phyloP scores from a whole-genome alignment of 2,113 vertebrate species.

The Myiopsitta monachus region DNA sequence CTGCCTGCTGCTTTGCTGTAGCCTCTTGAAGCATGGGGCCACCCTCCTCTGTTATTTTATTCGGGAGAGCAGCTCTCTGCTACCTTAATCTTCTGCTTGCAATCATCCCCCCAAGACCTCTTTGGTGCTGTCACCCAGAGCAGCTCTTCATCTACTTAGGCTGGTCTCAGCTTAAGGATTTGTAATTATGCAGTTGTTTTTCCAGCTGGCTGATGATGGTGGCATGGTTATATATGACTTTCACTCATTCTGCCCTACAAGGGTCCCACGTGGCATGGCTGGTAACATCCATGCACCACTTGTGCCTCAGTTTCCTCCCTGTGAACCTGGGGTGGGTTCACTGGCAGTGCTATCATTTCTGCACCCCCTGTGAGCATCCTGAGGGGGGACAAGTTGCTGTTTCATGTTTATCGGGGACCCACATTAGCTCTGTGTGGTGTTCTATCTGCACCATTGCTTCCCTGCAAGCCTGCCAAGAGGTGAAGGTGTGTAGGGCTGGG shows the following conservation, averaged over 20 bases:
- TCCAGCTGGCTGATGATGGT: not conserved
- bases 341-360: not conserved
- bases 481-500: accelerated
- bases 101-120: no score
- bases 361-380: not conserved
- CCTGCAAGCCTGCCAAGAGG: not conserved
- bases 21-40: not conserved
- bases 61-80: not conserved
- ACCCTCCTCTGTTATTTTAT: not conserved
- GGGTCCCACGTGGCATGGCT: not conserved
- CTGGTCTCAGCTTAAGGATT: not conserved
- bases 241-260: not conserved
- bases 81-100: not conserved
- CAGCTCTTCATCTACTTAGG: not conserved
- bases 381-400: not conserved
- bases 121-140: not conserved
- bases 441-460: accelerated
- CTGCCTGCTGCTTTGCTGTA: not conserved
- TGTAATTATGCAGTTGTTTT: not conserved
- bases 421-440: not conserved
- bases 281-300: no score
- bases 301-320: not conserved
- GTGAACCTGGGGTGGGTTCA: not conserved
- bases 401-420: not conserved
- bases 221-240: not conserved